Conservation (phyloP, 2,797 vertebrate genomes). For the Clarias laeviceps region DNA sequence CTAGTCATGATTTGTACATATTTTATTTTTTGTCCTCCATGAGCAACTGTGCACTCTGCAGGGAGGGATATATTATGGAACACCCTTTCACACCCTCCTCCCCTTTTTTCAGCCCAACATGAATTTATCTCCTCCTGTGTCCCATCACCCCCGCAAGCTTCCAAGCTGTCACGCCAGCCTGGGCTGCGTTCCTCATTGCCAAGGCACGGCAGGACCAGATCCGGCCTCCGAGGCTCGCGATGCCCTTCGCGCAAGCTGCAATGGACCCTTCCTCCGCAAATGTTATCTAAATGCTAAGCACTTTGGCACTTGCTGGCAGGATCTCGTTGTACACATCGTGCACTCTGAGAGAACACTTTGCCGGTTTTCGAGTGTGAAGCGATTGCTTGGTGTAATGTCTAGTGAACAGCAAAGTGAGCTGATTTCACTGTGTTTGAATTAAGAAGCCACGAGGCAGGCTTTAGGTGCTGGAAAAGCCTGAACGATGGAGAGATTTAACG, state of each 20-base stretch:
- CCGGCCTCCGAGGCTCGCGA: constrained; percentile 70
- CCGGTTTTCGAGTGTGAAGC: constrained; percentile 56
- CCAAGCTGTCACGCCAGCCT: constrained; percentile 79
- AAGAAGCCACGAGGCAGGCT: constrained; percentile 38
- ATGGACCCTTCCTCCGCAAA: constrained; percentile 68
- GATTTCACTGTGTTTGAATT: constrained; percentile 50
- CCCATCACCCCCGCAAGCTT: constrained; percentile 75
- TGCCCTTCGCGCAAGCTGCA: constrained; percentile 68
- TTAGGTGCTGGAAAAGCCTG: constrained; percentile 47
- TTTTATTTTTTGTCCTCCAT: constrained; percentile 28
- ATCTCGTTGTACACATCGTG: constrained; percentile 60
- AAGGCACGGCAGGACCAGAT: constrained; percentile 79
- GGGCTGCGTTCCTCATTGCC: constrained; percentile 71
- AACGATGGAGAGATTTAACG: constrained; percentile 38
- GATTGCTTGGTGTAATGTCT: constrained; percentile 59
- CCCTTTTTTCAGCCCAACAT: constrained; percentile 59
- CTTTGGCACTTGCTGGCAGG: constrained; percentile 56
- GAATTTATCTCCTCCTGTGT: constrained; percentile 67
- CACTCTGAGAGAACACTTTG: constrained; percentile 51
- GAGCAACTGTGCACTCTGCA: constrained; percentile 52
- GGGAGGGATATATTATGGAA: constrained; percentile 49
- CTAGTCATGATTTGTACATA: constrained; percentile 41
- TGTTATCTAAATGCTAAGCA: constrained; percentile 73
- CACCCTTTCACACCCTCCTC: constrained; percentile 48
- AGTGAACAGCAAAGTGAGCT: constrained; percentile 54